Percentiles rank a stretch among this genome's conserved stretches.
These are phyloP conservation scores for Gymnogyps californianus DNA, from an alignment of 2,113 vertebrate species.

Conservation along the genomic window DNA sequence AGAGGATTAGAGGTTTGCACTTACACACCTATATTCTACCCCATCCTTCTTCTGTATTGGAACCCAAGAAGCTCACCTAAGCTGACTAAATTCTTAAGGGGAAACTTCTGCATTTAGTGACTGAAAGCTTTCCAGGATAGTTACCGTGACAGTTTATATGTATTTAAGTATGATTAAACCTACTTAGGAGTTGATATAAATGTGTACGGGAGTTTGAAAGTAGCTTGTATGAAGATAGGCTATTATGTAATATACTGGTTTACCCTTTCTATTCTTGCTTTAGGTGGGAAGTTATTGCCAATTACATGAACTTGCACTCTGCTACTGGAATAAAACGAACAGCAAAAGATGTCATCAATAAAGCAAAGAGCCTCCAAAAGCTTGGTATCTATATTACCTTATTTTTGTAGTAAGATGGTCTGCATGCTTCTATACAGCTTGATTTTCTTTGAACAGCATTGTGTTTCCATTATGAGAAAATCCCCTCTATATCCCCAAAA, in stretches of 20 bases:
- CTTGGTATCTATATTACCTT: conserved; percentile 79
- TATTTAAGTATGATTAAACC: neutral
- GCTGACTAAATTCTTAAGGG: neutral
- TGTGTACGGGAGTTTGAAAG: neutral
- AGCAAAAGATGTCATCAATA: conserved; percentile 96
- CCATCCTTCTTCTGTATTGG: neutral
- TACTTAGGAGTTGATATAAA: neutral
- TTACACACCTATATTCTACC: neutral
- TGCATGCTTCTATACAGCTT: neutral
- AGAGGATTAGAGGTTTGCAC: neutral
- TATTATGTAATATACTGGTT: neutral
- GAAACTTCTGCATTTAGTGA: neutral
- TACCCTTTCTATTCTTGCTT: neutral
- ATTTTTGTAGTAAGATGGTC: neutral
- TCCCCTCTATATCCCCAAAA: neutral
- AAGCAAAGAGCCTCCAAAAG: conserved; percentile 96
- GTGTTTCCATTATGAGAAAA: neutral
- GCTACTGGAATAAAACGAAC: conserved; percentile 87
- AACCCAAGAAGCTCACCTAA: neutral
- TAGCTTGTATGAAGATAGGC: neutral
- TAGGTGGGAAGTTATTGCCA: conserved; percentile 98
- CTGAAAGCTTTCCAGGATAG: neutral
- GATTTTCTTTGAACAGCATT: neutral
- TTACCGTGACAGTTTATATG: neutral
- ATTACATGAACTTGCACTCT: conserved; percentile 97